phyloP scores from a whole-genome alignment of 2,113 vertebrate species.

The Sinosuthora webbiana region DNA sequence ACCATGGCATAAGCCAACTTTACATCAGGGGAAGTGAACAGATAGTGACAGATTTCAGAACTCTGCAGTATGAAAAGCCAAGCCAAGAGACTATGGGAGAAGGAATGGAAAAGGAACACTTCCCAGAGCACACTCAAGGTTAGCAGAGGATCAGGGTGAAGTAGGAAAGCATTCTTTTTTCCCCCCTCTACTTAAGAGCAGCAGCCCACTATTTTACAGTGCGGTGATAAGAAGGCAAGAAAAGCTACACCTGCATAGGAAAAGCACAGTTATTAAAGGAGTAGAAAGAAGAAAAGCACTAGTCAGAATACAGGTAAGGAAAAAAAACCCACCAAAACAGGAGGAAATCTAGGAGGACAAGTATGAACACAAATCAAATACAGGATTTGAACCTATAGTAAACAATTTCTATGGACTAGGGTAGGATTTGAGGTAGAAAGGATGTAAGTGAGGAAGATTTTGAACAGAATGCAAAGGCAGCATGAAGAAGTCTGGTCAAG shows the following conservation, averaged over 20 bases:
- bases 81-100: neutral
- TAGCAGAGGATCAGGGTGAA: neutral
- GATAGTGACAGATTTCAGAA: slow-evolving; percentile 17
- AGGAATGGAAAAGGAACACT: neutral
- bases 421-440: neutral
- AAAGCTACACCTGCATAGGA: neutral
- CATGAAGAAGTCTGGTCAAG: neutral
- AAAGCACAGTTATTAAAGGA: neutral
- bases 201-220: neutral
- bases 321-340: neutral
- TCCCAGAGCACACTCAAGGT: neutral
- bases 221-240: neutral
- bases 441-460: neutral
- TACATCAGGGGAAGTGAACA: neutral
- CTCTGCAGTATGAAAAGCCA: neutral
- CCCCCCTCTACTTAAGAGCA: neutral
- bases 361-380: neutral
- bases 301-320: neutral
- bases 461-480: neutral
- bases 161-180: neutral
- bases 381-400: neutral
- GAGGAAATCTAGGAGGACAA: neutral
- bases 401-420: neutral
- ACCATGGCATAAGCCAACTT: slow-evolving; percentile 9
- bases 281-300: neutral